phyloP scores from a whole-genome alignment of 2,797 vertebrate genomes.

The Otus scops region DNA sequence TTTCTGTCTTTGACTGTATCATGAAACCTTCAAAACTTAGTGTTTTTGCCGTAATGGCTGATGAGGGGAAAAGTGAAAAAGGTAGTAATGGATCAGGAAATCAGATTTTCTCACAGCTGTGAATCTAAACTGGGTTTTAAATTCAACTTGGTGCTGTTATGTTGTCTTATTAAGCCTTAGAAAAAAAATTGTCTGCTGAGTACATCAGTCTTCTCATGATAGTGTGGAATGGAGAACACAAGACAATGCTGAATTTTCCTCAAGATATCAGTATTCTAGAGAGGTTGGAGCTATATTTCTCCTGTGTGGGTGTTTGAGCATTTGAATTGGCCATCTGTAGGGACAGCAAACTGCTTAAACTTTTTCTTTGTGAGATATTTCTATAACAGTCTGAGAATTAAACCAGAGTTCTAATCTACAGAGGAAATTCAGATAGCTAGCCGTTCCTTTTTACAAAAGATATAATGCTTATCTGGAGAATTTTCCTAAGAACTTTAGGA shows the following conservation, averaged over 20 bases:
- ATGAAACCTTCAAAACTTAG: background rate
- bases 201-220: background rate
- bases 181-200: background rate
- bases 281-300: background rate
- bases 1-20: background rate
- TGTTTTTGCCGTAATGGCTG: background rate
- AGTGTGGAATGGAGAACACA: background rate
- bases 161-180: background rate
- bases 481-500: constrained; percentile 4
- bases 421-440: background rate
- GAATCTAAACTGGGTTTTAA: background rate
- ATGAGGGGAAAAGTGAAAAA: background rate
- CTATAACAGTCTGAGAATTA: constrained; percentile 17
- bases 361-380: constrained; percentile 20
- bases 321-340: constrained; percentile 33
- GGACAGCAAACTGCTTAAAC: constrained; percentile 20
- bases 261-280: background rate
- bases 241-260: background rate
- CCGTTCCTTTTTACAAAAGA: background rate
- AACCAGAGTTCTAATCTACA: background rate
- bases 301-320: constrained; percentile 32
- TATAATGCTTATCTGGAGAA: background rate
- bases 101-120: background rate
- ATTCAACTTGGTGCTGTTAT: background rate
- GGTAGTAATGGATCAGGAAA: background rate